Evolutionary conservation across 2,888 invertebrate genomes (phyloP).

Genomic region (Esperia sulphurella): DNA sequence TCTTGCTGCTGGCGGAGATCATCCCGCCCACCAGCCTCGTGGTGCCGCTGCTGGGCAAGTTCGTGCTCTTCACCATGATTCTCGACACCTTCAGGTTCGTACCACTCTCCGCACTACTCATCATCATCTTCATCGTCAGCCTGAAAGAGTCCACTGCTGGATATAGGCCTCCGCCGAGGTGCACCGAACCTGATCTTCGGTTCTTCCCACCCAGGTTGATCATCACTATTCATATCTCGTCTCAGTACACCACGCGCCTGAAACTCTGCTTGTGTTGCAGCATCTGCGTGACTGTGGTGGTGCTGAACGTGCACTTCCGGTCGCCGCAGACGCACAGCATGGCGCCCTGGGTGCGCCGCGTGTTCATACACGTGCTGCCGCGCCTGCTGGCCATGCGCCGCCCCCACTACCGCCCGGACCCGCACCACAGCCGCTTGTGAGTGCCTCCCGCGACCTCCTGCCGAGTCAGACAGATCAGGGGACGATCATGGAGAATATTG

Average conservation of each 20-base stretch:
- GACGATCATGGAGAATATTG: too few relatives aligned
- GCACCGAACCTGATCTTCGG: background rate
- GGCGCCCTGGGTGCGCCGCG: slow-evolving; percentile 97
- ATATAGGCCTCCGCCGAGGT: too few relatives aligned
- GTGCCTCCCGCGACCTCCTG: slow-evolving; percentile 16
- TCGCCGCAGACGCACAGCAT: slow-evolving; percentile 98
- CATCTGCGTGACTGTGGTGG: slow-evolving; percentile 96
- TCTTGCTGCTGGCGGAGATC: slow-evolving; percentile 86
- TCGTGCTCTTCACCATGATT: slow-evolving; percentile 97
- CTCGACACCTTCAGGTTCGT: slow-evolving; percentile 95
- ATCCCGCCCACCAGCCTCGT: slow-evolving; percentile 91
- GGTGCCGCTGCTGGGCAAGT: slow-evolving; percentile 95
- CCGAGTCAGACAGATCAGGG: too few relatives aligned
- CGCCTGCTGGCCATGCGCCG: slow-evolving; percentile 95
- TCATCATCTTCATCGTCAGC: background rate
- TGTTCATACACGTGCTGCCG: slow-evolving; percentile 98
- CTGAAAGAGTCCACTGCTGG: too few relatives aligned
- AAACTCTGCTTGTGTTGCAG: too few relatives aligned
- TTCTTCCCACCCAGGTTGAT: too few relatives aligned
- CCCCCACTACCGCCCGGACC: slow-evolving; percentile 83
- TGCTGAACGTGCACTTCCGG: slow-evolving; percentile 98
- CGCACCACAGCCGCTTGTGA: slow-evolving; percentile 78
- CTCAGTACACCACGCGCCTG: too few relatives aligned
- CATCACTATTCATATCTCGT: background rate
- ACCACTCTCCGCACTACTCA: background rate